A percentile compares a stretch with the other conserved stretches of the same genome.
Evolutionary conservation across 2,797 vertebrate species (phyloP).

Genomic region (Numenius phaeopus): DNA sequence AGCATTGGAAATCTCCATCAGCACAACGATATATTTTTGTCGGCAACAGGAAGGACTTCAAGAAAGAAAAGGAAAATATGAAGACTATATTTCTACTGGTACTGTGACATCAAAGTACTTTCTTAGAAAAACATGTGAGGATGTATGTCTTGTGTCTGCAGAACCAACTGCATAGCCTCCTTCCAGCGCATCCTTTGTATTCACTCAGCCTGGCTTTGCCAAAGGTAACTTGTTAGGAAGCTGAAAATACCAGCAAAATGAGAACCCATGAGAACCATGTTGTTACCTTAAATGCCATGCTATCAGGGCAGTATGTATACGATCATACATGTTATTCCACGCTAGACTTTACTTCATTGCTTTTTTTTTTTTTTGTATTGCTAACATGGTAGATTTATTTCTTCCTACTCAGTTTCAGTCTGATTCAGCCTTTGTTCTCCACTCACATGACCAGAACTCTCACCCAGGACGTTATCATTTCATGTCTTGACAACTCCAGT

Average conservation of each 20-base stretch:
- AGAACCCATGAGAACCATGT: not conserved
- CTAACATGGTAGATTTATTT: not conserved
- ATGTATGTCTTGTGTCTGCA: not conserved
- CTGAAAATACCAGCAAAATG: not conserved
- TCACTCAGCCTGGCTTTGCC: not conserved
- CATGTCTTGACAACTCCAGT: slow-evolving; percentile 44
- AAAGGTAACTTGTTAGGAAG: not conserved
- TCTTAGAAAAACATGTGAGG: not conserved
- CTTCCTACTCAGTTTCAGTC: not conserved
- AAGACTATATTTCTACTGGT: not conserved
- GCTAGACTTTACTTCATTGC: not conserved
- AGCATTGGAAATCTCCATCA: not conserved
- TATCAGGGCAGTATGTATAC: not conserved
- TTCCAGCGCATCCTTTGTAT: not conserved
- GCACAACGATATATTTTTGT: not conserved
- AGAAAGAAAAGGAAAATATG: not conserved
- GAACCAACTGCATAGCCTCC: not conserved
- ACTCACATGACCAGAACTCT: slow-evolving; percentile 5
- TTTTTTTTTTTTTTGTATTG: not conserved
- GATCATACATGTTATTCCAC: not conserved
- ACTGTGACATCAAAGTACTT: not conserved
- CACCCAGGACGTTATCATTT: slow-evolving; percentile 40
- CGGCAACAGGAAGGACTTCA: not conserved
- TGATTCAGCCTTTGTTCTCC: slow-evolving; percentile 57
- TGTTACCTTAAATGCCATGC: not conserved